phyloP scores from a whole-genome alignment of 1,140 invertebrate genomes.

The Drosophila gunungcola region DNA sequence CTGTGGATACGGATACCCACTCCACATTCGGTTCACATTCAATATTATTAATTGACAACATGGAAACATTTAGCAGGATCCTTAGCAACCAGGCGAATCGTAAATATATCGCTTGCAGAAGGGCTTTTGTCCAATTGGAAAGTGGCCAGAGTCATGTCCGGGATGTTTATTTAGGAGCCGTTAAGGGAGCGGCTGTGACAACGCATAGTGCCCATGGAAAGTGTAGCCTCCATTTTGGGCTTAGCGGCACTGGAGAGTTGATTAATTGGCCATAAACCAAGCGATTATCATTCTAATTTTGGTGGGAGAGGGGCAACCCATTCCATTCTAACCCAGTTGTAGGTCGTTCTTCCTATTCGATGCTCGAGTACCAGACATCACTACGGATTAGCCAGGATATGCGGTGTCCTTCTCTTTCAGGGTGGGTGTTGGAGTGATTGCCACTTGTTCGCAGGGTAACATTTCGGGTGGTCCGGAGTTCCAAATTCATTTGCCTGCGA shows the following conservation, averaged over 20 bases:
- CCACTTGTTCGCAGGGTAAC: slow-evolving; percentile 21
- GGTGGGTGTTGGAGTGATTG: slow-evolving; percentile 17
- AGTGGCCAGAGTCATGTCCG: slow-evolving; percentile 43
- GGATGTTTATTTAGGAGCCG: slow-evolving; percentile 24
- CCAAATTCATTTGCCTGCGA: slow-evolving; percentile 45
- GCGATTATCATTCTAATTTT: slow-evolving; percentile 62
- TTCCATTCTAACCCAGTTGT: neutral
- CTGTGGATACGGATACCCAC: slow-evolving; percentile 7
- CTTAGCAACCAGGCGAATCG: slow-evolving; percentile 14
- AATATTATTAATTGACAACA: slow-evolving; percentile 76
- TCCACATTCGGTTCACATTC: slow-evolving; percentile 17
- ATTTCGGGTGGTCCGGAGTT: slow-evolving; percentile 42
- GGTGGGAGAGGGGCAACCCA: neutral
- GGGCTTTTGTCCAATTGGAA: slow-evolving; percentile 33
- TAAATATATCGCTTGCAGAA: slow-evolving; percentile 58
- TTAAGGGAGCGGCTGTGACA: slow-evolving; percentile 37
- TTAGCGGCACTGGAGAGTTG: slow-evolving; percentile 33
- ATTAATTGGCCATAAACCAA: slow-evolving; percentile 75
- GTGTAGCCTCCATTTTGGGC: neutral
- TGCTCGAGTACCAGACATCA: neutral
- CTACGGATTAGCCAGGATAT: slow-evolving; percentile 18
- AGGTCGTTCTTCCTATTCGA: slow-evolving; percentile 12
- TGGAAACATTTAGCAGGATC: slow-evolving; percentile 13
- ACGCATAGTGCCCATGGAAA: slow-evolving; percentile 26
- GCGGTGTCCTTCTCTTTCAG: slow-evolving; percentile 17